phyloP scores from a whole-genome alignment of 1,140 invertebrate species.

The Philopotamus ludificatus region DNA sequence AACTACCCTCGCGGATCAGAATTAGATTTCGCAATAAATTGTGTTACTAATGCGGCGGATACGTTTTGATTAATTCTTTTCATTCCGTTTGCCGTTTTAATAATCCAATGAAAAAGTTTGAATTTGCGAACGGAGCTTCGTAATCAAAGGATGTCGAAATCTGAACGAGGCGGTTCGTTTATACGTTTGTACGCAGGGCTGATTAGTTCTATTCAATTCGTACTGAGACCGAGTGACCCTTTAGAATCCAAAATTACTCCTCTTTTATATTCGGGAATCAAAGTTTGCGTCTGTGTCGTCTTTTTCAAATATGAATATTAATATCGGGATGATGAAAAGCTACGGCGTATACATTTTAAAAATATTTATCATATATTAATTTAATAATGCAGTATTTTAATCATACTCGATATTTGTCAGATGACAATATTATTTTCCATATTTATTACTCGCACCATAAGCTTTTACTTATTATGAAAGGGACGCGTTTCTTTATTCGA shows the following conservation, averaged over 20 bases:
- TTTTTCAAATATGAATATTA: neutral
- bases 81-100: no score
- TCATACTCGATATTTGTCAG: no score
- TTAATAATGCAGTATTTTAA: no score
- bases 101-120: constrained; percentile 38
- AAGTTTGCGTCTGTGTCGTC: neutral
- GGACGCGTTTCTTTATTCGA: no score
- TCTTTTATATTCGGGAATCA: constrained; percentile 3
- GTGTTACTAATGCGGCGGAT: neutral
- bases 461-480: no score
- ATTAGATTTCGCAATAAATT: no score
- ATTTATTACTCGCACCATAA: no score
- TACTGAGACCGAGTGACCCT: constrained; percentile 30
- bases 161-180: constrained; percentile 19
- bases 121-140: constrained; percentile 9
- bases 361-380: no score
- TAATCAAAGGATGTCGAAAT: constrained; percentile 12
- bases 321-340: no score
- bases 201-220: constrained; percentile 38
- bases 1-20: neutral
- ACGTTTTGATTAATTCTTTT: no score
- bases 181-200: constrained; percentile 21
- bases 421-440: no score
- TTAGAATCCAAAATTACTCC: constrained; percentile 38
- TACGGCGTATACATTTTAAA: no score